Base-by-base conservation (phyloP, 2,888 invertebrate genomes). In the Temnothorax unifasciatus region DNA sequence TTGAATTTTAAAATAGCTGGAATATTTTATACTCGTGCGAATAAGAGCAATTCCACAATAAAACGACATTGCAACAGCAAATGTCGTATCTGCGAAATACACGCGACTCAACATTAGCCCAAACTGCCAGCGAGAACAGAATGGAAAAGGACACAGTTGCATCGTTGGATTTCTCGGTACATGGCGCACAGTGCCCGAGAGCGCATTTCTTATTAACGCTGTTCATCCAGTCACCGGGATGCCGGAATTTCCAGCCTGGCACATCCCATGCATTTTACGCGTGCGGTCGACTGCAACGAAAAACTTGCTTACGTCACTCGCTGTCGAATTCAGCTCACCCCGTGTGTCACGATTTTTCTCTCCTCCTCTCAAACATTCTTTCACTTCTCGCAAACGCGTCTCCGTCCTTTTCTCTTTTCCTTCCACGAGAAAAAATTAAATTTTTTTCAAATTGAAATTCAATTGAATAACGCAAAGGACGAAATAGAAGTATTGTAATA, bases 261-360 rank as follows among this genome's bases (percentile, higher is more conserved):
- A 34, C 44, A 47, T 71, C 57, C 47, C 47, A 47, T 73, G 73
- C 57, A 79, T 34, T 71, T 71, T 71, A 71, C 59, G 59, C 79
- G 66, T 47, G 66, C 9, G 47, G 13, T 4, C 21, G 44, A 47
- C 68, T 44, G 11, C n/a, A 59, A 41, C 64, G 82, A 79, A 82
- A 86, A 74, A 85, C 66, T 57, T 75, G 71, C 87, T 76, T 84
- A 29, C 38, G 77, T 81, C 73, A 73, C 71, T 81, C 73, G 25
- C 59, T 59, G 79, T 73, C 79, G 73, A 81, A 71, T 59, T 71
- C 73, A 25, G 59, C 47, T 38, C 73, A 6, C 41, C 29, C 41
- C 29, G 57, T 21, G 0, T 0, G 21, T 69, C 54, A n/a, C 44
- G 44, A 44, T 18, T 44, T 50, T 34, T 18, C 44, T 59, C 34